Base-by-base conservation (phyloP, 1,140 invertebrate genomes). In the Aphelenchoides fujianensis region DNA sequence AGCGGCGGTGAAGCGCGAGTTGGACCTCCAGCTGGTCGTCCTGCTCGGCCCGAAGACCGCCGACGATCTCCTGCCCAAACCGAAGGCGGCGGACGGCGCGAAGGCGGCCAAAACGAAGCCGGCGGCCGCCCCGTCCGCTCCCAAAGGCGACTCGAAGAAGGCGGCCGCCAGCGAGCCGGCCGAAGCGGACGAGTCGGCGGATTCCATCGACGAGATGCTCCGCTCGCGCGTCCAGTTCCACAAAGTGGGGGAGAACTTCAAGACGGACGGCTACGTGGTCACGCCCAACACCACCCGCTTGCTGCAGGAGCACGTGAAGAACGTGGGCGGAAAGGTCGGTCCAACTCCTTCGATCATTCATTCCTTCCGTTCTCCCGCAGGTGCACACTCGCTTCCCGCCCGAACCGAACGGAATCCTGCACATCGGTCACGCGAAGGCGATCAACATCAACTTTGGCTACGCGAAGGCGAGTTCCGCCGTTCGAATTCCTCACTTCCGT, bases 401-500 rank as follows among this genome's bases (percentile, higher is more conserved):
- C 7, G 97, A 99, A 86, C 97, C 97, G 1, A 99, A 99, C 89
- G 97, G 97, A 35, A 97, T 99, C 86, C 88, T 99, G 2, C 97
- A 99, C 83, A 96, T 99, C 82, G 96, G 97, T 0, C 97, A 99
- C 88, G 97, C 96, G 2, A 99, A 99, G 87, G 96, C 97, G 12
- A 98, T 99, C 73, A 98, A 98, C 85, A 98, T 99, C 32, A 98
- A 99, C 87, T 99, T 99, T 89, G 96, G 95, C 36, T 98, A 96
- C 89, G 97, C 97, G 19, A 91, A 90, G 78, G 87, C 87, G 72
- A 63, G 72, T n/a, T n/a, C n/a, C 70, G 61, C 68, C 23, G 1
- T 31, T 63, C 69, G 1, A 19, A 70, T 5, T 31, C 1, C 37
- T 67, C 53, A 57, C 63, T 35, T n/a, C 67, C 16, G 7, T 69